Evolutionary conservation across 2,888 invertebrate species (phyloP).

Genomic region (Timandra comae): DNA sequence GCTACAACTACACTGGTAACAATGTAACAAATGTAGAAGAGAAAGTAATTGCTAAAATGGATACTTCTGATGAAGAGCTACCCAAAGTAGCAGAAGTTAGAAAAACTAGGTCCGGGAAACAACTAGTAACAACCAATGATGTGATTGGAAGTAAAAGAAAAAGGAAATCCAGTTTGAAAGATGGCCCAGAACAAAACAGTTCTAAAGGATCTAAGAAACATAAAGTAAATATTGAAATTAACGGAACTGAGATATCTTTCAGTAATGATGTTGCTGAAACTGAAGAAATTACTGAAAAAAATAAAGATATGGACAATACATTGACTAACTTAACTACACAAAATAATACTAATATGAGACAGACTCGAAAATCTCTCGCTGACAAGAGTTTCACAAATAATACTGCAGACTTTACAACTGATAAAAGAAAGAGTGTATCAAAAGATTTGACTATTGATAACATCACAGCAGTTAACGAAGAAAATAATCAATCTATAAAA

Average conservation of each 20-base stretch:
- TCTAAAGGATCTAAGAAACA: constrained; percentile 1
- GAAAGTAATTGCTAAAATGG: too few species aligned
- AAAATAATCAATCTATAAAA: constrained; percentile 12
- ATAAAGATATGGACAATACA: constrained; percentile 1
- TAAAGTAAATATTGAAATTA: constrained; percentile 8
- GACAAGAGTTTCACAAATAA: too few species aligned
- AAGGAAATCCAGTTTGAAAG: constrained; percentile 9
- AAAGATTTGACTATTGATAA: constrained; percentile 9
- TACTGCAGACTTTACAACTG: too few species aligned
- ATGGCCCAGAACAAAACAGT: background rate
- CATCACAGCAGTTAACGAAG: constrained; percentile 6
- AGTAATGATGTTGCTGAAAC: background rate
- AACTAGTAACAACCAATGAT: constrained; percentile 1
- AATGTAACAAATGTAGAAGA: too few species aligned
- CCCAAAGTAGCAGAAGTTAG: constrained; percentile 10
- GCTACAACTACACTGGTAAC: too few species aligned
- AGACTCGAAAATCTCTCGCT: too few species aligned
- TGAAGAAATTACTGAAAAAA: background rate
- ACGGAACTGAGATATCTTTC: background rate
- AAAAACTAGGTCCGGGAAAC: constrained; percentile 15
- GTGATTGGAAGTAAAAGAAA: constrained; percentile 3
- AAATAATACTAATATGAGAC: too few species aligned
- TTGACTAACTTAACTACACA: constrained; percentile 1
- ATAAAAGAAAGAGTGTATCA: background rate
- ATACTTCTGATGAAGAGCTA: constrained; percentile 2